Percentiles rank a stretch among this genome's conserved stretches.
phyloP scores from a whole-genome alignment of 2,113 vertebrate genomes.

The rat (Rattus norvegicus) region GRCr8 NC_086022.1:74099501-74100000 shows the following conservation, averaged over 20 bases:
- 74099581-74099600: background rate
- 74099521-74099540: background rate
- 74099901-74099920: background rate
- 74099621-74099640: background rate
- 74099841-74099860: background rate
- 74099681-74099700: too few species aligned
- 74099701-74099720: background rate
- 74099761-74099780: background rate
- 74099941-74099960: background rate
- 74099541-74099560: rapidly evolving
- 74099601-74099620: background rate
- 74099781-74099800: background rate
- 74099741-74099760: background rate
- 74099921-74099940: background rate
- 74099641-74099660: background rate
- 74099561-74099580: background rate
- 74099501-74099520: background rate
- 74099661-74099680: background rate
- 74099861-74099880: background rate
- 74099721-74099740: background rate
- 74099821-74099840: background rate
- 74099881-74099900: background rate
- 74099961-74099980: background rate
- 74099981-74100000: background rate
- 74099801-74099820: background rate